Base-by-base conservation (phyloP, 2,888 invertebrate genomes). In the Drosophila subsilvestris region DNA sequence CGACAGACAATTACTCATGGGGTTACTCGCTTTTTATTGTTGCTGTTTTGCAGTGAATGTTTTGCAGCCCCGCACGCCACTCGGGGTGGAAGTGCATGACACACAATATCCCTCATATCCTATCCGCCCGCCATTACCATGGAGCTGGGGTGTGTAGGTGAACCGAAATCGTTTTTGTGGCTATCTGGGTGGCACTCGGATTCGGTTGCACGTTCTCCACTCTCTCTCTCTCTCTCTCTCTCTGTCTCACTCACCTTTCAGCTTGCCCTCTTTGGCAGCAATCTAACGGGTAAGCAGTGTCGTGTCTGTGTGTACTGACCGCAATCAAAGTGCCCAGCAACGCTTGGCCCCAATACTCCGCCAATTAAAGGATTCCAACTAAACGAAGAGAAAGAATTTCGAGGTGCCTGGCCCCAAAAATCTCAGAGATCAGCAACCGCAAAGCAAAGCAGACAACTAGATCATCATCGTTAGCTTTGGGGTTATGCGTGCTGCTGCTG, bases 21-120 rank as follows among this genome's bases (percentile, higher is more conserved):
- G 17, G 44, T 45, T 45, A 14, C 50, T 67, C 63, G 63, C 62
- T 57, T 32, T 37, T 17, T 47, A 32, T 43, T 47, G 43, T 43
- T 7, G n/a, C 18, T 45, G 44, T 55, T 56, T 51, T 22, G 50
- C 55, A 10, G 47, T 53, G 53, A 61, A 20, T 12, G n/a, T 5
- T n/a, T n/a, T n/a, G n/a, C n/a, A n/a, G 8, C 5, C 37, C 17
- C 45, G 18, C n/a, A n/a, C n/a, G n/a, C n/a, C n/a, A n/a, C n/a
- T 25, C 74, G 78, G 89, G 88, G 89, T 78, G 86, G 83, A 86
- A 89, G 89, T 89, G 80, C 86, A 86, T 88, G 89, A 86, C 89
- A 89, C 76, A 89, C 83, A 87, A 88, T 86, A 73, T 79, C 17
- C 29, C 20, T 20, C 18, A 18, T 18, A 50, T 59, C 60, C 45